Conservation (phyloP, 2,113 vertebrate genomes). For the Silurus glanis region DNA sequence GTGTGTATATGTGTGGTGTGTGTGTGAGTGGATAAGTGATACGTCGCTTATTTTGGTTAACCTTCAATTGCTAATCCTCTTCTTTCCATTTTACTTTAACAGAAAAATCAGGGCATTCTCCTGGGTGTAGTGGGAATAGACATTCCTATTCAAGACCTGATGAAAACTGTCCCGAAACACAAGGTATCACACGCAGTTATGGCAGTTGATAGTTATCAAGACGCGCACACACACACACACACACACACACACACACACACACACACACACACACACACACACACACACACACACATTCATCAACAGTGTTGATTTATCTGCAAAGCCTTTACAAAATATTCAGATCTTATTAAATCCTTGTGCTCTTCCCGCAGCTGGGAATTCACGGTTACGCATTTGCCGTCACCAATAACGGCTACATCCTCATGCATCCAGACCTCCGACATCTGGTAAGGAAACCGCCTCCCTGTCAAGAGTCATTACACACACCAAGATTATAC, state of each 20-base stretch:
- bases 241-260: neutral
- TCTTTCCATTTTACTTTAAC: conserved; percentile 40
- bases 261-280: neutral
- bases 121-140: conserved; percentile 98
- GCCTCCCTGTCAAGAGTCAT: conserved; percentile 14
- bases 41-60: neutral
- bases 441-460: conserved; percentile 86
- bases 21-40: neutral
- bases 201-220: neutral
- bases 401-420: conserved; percentile 97
- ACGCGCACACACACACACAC: neutral
- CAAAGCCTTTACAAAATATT: neutral
- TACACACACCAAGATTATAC: conserved; percentile 19
- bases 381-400: conserved; percentile 97
- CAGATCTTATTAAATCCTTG: neutral
- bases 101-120: conserved; percentile 96
- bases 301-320: neutral
- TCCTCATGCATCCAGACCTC: conserved; percentile 94
- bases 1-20: conserved; percentile 36
- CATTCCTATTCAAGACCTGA: conserved; percentile 95
- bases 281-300: neutral
- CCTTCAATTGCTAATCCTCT: conserved; percentile 17
- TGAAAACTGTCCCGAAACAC: conserved; percentile 97
- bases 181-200: conserved; percentile 75
- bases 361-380: conserved; percentile 79